phyloP scores from a whole-genome alignment of 2,113 vertebrate species.

The Dicaeum eximium region DNA sequence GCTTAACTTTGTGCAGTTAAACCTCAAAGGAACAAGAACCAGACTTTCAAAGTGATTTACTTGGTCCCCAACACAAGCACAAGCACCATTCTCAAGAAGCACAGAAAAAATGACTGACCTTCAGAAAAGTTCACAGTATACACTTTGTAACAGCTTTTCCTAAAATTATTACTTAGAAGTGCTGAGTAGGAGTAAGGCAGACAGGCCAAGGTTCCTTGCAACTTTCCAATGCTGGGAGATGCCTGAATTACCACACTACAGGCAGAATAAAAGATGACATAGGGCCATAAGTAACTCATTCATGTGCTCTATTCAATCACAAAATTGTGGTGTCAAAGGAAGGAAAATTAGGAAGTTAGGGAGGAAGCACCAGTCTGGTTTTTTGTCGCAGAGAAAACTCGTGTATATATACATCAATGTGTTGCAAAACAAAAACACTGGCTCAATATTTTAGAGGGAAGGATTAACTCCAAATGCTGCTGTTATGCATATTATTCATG shows the following conservation, averaged over 20 bases:
- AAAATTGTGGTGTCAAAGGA: not conserved
- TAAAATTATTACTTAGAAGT: not conserved
- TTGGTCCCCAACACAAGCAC: not conserved
- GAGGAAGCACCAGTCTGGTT: not conserved
- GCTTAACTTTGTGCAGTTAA: not conserved
- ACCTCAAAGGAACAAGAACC: not conserved
- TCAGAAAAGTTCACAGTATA: not conserved
- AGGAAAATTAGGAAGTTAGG: not conserved
- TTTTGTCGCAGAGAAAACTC: not conserved
- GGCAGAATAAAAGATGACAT: not conserved
- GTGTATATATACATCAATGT: not conserved
- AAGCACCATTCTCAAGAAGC: not conserved
- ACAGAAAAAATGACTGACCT: not conserved
- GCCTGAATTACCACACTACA: not conserved
- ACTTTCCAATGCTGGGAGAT: not conserved
- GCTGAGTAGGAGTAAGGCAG: not conserved
- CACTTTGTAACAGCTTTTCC: not conserved
- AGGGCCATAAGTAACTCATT: not conserved
- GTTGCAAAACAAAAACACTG: not conserved
- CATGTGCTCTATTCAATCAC: not conserved
- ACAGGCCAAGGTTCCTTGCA: not conserved
- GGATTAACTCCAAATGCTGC: not conserved
- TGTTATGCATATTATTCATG: not conserved
- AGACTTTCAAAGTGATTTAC: not conserved
- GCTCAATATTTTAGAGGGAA: not conserved